Base-by-base conservation (phyloP, 2,797 vertebrate species). In the Sternotherus odoratus region DNA sequence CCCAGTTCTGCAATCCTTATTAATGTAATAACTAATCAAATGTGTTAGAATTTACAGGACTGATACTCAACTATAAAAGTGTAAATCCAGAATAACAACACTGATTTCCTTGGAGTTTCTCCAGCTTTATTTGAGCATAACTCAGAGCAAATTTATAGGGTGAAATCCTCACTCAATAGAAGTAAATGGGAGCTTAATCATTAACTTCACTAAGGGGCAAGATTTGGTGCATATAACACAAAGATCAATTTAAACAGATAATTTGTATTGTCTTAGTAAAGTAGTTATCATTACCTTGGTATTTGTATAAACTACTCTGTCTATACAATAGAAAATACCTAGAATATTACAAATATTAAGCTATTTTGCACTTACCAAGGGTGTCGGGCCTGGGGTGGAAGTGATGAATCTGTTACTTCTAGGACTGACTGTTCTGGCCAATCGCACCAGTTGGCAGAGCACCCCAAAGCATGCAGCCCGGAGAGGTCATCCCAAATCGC, bases 1-100 rank as follows among this genome's bases (percentile, higher is more conserved):
- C 19, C 15, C 57, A n/a, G 7, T 33, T 60, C 56, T 43, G 6
- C 79, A 79, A 21, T 16, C 51, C 16, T n/a, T 11, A 30, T 24
- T 39, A 54, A 39, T 57, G 49, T 54, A 83, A 72, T n/a, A 80
- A 74, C 75, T 86, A 87, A 86, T 56, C n/a, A 77, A 36, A 79
- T 46, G 49, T 19, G 19, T 33, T 78, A 50, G 79, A 26, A 15
- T 36, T 82, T 48, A 33, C 57, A 78, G 82, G 33, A 82, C 33
- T 24, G 43, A 19, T 43, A 84, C 78, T 54, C 82, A 79, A 54
- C 78, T 82, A 91, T 69, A 86, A 79, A 86, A 36, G 51, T 72
- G 50, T 86, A 85, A 86, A 83, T 46, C 86, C 33, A 72, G 57
- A 54, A 83, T 86, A 91, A 66, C 69, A 82, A 43, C 84, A 91